phyloP scores from a whole-genome alignment of 2,113 vertebrate species.

The Chroicocephalus ridibundus region DNA sequence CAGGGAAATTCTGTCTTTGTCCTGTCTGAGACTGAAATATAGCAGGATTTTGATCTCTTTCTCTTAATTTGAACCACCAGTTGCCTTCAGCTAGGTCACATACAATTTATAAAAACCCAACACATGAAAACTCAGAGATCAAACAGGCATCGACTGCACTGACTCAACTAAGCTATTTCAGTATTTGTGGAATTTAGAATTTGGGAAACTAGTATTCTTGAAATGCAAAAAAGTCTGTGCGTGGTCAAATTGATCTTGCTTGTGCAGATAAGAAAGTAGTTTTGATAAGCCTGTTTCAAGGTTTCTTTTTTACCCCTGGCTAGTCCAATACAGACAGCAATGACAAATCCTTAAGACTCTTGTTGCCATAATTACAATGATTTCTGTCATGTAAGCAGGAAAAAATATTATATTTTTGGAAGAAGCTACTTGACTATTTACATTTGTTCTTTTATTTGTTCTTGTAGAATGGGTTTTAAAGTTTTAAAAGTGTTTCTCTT shows the following conservation, averaged over 20 bases:
- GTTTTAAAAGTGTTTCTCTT: background rate
- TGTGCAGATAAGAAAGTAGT: background rate
- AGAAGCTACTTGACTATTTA: background rate
- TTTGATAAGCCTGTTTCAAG: background rate
- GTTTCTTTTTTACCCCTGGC: background rate
- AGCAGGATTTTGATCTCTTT: background rate
- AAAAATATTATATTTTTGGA: background rate
- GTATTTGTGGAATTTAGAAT: background rate
- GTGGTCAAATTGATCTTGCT: background rate
- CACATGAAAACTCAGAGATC: background rate
- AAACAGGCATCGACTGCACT: background rate
- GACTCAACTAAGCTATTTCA: background rate
- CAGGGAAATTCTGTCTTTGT: background rate
- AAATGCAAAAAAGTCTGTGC: background rate
- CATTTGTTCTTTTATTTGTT: background rate
- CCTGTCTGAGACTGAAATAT: background rate
- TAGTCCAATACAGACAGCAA: background rate
- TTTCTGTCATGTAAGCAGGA: background rate
- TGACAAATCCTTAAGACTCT: background rate
- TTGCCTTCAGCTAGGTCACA: background rate
- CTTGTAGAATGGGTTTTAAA: background rate
- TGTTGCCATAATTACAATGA: rapidly evolving
- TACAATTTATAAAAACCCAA: background rate
- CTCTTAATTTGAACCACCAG: background rate
- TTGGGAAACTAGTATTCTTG: background rate